Base-by-base conservation (phyloP, 2,113 vertebrate genomes). In the Megaleporinus macrocephalus region DNA sequence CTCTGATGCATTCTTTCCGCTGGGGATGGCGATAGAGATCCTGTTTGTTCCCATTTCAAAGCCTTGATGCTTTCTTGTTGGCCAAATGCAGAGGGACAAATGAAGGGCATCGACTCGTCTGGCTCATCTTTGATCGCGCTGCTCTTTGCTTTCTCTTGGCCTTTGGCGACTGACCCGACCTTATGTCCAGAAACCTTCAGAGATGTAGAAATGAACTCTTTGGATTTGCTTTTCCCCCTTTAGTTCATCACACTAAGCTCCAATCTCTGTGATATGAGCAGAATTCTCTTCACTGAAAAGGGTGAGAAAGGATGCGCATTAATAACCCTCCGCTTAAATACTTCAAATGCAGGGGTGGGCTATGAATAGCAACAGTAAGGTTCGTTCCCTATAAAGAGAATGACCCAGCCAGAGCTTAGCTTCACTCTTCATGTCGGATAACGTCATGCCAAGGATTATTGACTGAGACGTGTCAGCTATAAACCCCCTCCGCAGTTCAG, bases 111-210 rank as follows among this genome's bases (percentile, higher is more conserved):
- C 26, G 61, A 70, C 53, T 83, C 22, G 49, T 84, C 84, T 83
- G 65, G 72, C 69, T 49, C 63, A n/a, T 70, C 78, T 87, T 88
- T 87, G 75, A 89, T 88, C 79, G 57, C 18, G 22, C 11, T 62
- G n/a, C 77, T 63, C 24, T 63, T 41, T 69, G 49, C 76, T 41
- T 81, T 69, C 66, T 55, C 0, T 18, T 66, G 55, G 63, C 76
- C 79, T 49, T 4, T 20, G 33, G 7, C 12, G 20, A 69, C n/a
- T 49, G 26, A 15, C 41, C 72, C 66, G 15, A 55, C 33, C 73
- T 27, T 36, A 62, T 68, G 33, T 47, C 61, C 66, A 77, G 18
- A 70, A 69, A 77, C 18, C 22, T 36, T 27, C 53, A 55, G 30
- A 26, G 26, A 80, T 30, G 26, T 59, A 49, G 16, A n/a, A 49